Evolutionary conservation across 2,797 vertebrate genomes (phyloP), one percentile per base, ranked within the genome.

Genomic region (Cyclura pinguis): DNA sequence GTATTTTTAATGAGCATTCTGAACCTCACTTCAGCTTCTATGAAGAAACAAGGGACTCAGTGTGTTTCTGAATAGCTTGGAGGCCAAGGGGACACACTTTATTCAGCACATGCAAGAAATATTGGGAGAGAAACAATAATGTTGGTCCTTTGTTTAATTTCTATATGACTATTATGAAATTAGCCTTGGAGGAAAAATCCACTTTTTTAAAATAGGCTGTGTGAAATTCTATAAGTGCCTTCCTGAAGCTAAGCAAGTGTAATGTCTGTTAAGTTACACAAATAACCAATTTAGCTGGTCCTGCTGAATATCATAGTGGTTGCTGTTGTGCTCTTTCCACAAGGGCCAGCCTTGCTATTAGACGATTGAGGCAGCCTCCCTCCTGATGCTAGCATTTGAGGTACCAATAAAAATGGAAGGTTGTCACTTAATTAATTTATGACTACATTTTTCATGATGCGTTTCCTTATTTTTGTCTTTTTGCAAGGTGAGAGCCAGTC

Each of bases 21-120:
- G 93, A 95, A 92, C 22, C 91, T 80, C 82, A 27, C 93, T 96
- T 95, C 92, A 91, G 90, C 85, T 94, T 86, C 13, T 88, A 93
- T 83, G 82, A 80, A 95, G 96, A 94, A 97, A 98, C 97, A 98
- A 97, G 95, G 96, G 92, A 89, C 42, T 0, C 93, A 97, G 96
- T 97, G 96, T 97, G 94, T 91, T 89, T 82, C 91, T 95, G 76
- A 89, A 93, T 86, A 96, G 92, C 5, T 0, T 91, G 0, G 0
- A 88, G 95, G 91, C 92, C 89, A 29, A 62, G 35, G 92, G 93
- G 93, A 93, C 94, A 93, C 93, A 96, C 92, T 94, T 87, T 91
- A 81, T 95, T 96, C 95, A 93, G 59, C 89, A 90, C 95, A 91
- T 89, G 77, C 92, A 95, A 69, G 77, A 91, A 87, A 87, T n/a